phyloP scores from a whole-genome alignment of 2,113 vertebrate species.

The Strigops habroptila region DNA sequence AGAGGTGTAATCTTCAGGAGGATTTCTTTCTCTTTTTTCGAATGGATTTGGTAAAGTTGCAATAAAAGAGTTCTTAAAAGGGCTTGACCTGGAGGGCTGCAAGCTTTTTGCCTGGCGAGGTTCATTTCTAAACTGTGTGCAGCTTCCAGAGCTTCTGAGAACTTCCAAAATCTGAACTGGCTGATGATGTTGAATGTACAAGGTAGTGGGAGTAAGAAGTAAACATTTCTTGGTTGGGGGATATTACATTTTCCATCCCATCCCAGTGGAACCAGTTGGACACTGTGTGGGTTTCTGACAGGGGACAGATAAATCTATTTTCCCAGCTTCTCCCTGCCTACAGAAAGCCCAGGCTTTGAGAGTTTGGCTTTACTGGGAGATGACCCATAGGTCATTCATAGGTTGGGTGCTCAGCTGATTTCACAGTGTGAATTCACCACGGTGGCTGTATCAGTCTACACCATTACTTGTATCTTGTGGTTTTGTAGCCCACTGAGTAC shows the following conservation, averaged over 20 bases:
- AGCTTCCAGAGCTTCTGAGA: constrained; percentile 52
- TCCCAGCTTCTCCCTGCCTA: neutral
- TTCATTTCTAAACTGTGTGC: neutral
- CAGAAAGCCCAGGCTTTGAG: neutral
- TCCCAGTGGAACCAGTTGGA: neutral
- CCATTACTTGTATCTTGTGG: neutral
- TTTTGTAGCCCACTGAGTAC: neutral
- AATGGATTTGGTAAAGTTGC: constrained; percentile 12
- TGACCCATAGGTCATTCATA: neutral
- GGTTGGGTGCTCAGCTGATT: neutral
- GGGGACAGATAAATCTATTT: neutral
- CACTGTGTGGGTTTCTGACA: neutral
- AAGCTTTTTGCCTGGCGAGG: neutral
- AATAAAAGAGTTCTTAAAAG: constrained; percentile 49
- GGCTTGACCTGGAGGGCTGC: constrained; percentile 2
- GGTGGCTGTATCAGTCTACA: neutral
- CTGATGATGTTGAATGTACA: neutral
- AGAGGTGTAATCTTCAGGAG: constrained; percentile 45
- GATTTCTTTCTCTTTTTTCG: neutral
- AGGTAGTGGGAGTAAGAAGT: neutral
- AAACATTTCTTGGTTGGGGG: neutral
- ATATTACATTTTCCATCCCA: neutral
- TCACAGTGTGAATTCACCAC: neutral
- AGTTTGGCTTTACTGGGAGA: neutral
- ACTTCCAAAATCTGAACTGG: neutral